These are phyloP conservation scores for Xanthia togata DNA, from an alignment of 2,888 invertebrate genomes.

Conservation along the genomic window DNA sequence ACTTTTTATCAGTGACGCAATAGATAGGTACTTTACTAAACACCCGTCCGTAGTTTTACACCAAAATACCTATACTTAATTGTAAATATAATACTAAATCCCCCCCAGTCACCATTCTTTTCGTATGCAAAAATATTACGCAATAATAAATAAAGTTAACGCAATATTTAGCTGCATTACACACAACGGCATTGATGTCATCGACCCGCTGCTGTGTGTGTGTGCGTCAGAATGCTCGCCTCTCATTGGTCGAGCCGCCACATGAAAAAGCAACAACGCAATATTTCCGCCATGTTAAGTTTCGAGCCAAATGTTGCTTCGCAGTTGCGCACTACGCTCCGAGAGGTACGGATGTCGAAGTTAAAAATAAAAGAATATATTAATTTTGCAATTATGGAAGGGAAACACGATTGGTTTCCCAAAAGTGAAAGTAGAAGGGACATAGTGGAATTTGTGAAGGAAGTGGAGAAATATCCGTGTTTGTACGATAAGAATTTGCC, in stretches of 20 bases:
- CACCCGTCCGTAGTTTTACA: not conserved
- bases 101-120: constrained; percentile 25
- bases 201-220: constrained; percentile 41
- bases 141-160: constrained; percentile 50
- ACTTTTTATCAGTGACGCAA: constrained; percentile 43
- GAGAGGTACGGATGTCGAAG: constrained; percentile 46
- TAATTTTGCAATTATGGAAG: constrained; percentile 57
- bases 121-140: constrained; percentile 59
- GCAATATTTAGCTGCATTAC: constrained; percentile 57
- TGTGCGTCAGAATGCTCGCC: constrained; percentile 48
- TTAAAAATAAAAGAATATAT: constrained; percentile 24
- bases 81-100: not conserved
- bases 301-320: constrained; percentile 58
- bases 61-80: constrained; percentile 13
- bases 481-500: constrained; percentile 67
- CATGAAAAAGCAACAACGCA: constrained; percentile 35
- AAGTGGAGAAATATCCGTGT: constrained; percentile 69
- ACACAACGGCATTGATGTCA: constrained; percentile 50
- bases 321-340: constrained; percentile 64
- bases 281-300: constrained; percentile 64
- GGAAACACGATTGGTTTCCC: constrained; percentile 56
- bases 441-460: constrained; percentile 69
- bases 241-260: constrained; percentile 51
- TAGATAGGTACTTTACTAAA: constrained; percentile 7
- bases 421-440: constrained; percentile 65